Conservation (phyloP, 2,113 vertebrate genomes). For the Gnathonemus longibarbis region DNA sequence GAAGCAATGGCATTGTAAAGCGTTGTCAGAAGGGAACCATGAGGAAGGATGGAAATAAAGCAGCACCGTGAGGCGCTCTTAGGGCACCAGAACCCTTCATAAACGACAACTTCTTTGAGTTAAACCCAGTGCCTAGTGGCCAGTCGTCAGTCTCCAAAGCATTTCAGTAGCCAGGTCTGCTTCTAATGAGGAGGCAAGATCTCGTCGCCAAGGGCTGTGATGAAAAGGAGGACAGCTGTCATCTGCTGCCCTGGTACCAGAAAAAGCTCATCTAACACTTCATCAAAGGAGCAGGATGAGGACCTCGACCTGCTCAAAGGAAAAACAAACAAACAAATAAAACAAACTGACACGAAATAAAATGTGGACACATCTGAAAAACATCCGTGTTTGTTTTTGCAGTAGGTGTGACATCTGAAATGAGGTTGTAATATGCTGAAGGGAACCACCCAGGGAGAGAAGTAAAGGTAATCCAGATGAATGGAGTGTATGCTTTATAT, state of each 20-base stretch:
- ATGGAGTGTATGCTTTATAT: not conserved
- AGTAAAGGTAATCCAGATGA: not conserved
- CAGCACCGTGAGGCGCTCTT: not conserved
- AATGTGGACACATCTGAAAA: not conserved
- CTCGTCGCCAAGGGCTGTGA: not conserved
- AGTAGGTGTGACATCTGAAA: not conserved
- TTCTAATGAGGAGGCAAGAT: not conserved
- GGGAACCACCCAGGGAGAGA: not conserved
- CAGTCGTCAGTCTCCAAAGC: not conserved
- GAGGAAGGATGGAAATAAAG: not conserved
- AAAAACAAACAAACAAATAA: conserved; percentile 5
- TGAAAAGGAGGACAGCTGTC: not conserved
- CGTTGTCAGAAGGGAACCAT: not conserved
- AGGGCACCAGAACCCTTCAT: not conserved
- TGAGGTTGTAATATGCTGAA: not conserved
- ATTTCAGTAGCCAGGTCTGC: not conserved
- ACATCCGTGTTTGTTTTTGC: not conserved
- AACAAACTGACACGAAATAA: not conserved
- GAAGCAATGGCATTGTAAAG: not conserved
- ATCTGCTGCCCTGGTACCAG: not conserved
- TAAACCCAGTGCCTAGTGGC: not conserved
- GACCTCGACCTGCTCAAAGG: conserved; percentile 4
- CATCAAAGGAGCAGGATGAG: conserved; percentile 35
- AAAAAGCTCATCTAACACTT: conserved; percentile 36
- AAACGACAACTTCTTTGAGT: not conserved